These are phyloP conservation scores for Numenius arquata DNA, from an alignment of 2,113 vertebrate genomes.

Conservation along the genomic window DNA sequence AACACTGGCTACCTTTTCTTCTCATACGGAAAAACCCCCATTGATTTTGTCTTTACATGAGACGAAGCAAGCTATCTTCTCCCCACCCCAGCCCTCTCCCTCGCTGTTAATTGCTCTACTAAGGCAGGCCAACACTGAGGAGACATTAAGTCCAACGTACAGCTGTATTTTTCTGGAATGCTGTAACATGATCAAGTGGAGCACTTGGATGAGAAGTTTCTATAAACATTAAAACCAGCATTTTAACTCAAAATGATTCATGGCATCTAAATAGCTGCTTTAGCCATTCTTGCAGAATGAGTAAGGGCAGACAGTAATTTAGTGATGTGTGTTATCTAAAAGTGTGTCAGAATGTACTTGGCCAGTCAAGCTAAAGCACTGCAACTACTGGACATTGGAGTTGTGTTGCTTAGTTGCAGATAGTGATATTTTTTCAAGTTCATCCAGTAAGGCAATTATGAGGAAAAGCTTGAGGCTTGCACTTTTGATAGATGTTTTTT, in stretches of 20 bases:
- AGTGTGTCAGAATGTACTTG: constrained; percentile 32
- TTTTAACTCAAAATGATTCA: constrained; percentile 57
- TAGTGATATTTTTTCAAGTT: not conserved
- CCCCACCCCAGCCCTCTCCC: not conserved
- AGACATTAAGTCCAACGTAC: constrained; percentile 1
- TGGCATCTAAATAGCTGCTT: constrained; percentile 47
- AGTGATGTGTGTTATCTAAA: constrained; percentile 35
- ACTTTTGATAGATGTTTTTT: not conserved
- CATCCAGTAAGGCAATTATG: not conserved
- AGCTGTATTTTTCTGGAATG: constrained; percentile 60
- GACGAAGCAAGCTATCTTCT: not conserved
- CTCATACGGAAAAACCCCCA: not conserved
- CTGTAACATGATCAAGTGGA: constrained; percentile 59
- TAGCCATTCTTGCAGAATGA: constrained; percentile 59
- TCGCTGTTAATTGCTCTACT: constrained; percentile 1
- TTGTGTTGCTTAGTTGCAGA: not conserved
- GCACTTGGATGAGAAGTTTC: constrained; percentile 45
- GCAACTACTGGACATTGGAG: constrained; percentile 7
- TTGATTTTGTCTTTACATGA: not conserved
- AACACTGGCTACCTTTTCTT: not conserved
- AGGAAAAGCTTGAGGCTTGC: not conserved
- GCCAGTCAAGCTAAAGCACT: constrained; percentile 1
- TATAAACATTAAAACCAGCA: constrained; percentile 57
- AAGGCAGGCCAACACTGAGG: constrained; percentile 24
- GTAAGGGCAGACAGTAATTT: constrained; percentile 40